phyloP scores from a whole-genome alignment of 2,888 invertebrate species.

The Eurytoma californica region DNA sequence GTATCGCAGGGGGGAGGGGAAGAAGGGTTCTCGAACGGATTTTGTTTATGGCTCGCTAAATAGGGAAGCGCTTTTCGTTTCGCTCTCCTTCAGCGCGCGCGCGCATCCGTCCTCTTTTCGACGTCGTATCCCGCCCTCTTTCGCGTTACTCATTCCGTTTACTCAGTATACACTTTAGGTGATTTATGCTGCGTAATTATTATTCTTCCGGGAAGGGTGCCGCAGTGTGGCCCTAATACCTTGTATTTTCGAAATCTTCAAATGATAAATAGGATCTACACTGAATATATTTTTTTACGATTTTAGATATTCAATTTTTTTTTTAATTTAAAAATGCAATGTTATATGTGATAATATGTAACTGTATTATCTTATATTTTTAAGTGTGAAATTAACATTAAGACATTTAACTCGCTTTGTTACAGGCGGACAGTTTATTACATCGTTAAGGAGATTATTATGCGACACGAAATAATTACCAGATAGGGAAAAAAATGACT shows the following conservation, averaged over 20 bases:
- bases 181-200: slow-evolving; percentile 33
- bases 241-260: neutral
- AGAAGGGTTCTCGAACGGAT: slow-evolving; percentile 18
- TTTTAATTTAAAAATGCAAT: neutral
- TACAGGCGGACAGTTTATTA: slow-evolving; percentile 45
- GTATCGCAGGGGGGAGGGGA: neutral
- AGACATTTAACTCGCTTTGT: slow-evolving; percentile 21
- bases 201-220: slow-evolving; percentile 16
- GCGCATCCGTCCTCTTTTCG: neutral
- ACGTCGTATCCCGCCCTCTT: neutral
- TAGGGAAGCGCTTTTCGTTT: slow-evolving; percentile 1
- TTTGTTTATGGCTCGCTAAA: slow-evolving; percentile 46
- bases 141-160: neutral
- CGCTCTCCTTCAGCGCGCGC: neutral
- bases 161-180: neutral
- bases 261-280: neutral
- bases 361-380: neutral
- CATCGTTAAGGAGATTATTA: slow-evolving; percentile 51
- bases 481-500: slow-evolving; percentile 66
- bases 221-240: neutral
- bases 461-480: slow-evolving; percentile 52
- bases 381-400: slow-evolving; percentile 10
- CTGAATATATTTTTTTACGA: neutral
- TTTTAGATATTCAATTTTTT: neutral
- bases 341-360: neutral